Conservation (phyloP, 2,113 vertebrate species). For the Sigmodon hispidus region DNA sequence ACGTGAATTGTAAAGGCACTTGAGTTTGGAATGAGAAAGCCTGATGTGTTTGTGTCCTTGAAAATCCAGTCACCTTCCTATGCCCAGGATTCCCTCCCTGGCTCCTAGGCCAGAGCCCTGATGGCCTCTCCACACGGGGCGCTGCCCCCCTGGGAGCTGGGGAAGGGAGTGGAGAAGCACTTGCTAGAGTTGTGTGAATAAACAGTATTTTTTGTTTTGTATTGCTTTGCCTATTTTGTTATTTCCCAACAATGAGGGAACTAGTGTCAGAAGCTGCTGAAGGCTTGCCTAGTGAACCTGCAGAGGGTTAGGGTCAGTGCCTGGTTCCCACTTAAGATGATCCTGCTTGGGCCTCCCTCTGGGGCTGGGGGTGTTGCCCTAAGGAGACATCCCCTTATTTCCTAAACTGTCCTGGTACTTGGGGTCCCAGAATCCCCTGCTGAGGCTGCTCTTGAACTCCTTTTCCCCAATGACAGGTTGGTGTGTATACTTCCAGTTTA, state of each 20-base stretch:
- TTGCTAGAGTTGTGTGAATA: constrained; percentile 85
- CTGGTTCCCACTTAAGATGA: neutral
- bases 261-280: neutral
- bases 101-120: neutral
- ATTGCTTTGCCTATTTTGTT: constrained; percentile 33
- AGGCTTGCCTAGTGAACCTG: neutral
- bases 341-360: too few relatives aligned
- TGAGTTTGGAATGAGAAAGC: constrained; percentile 43
- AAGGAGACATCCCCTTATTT: neutral
- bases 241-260: neutral
- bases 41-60: constrained; percentile 26
- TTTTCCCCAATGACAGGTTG: neutral
- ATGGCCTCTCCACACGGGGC: neutral
- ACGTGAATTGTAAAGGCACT: neutral
- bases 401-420: neutral
- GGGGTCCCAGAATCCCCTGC: neutral
- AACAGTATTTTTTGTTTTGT: constrained; percentile 86
- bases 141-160: constrained; percentile 20
- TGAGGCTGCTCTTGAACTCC: neutral
- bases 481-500: neutral
- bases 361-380: neutral
- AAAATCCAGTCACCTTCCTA: constrained; percentile 27
- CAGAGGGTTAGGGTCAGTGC: neutral
- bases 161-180: constrained; percentile 58
- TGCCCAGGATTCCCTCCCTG: constrained; percentile 24